Base-by-base conservation (phyloP, 2,113 vertebrate species). In the Catagonus wagneri region DNA sequence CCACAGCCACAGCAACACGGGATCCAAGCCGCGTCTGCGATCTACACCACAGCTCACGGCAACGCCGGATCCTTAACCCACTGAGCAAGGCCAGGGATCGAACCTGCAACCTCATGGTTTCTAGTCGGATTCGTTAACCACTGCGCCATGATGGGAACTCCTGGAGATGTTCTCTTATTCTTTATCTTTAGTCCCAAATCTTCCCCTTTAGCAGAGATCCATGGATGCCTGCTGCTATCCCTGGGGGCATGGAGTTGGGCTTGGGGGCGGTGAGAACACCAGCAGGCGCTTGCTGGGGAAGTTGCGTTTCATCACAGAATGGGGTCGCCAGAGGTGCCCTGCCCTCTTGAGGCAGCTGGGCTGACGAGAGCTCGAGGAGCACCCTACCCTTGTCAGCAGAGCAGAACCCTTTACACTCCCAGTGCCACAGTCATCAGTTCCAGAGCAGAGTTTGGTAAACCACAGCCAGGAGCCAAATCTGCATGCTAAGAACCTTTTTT, bases 251-350 rank as follows among this genome's bases (percentile, higher is more conserved):
- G 36, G n/a, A 52, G 32, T 34, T 16, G 22, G 68, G 68, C 1
- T 0, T 4, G 7, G 16, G 16, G 29, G 1, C 4, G 34, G 20
- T 25, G 25, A 23, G 25, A 7, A 1, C 3, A 58, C 15, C 68
- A 12, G 19, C 0, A 0, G 44, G 9, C 50, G 2, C 32, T 0
- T 19, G 39, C 15, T 8, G 15, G 19, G 1, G 23, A 61, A 54
- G 56, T 3, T 6, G 17, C 27, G 17, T n/a, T 52, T 27, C 23
- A 36, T 36, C 29, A 0, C 11, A 58, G 29, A 56, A 2, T 25
- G 2, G 0, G n/a, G 29, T 20, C 7, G 0, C 10, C 36, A 0
- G 0, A 39, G 52, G 11, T 23, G 12, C 68, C 74, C 15, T 39
- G 19, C 17, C 25, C 29, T 39, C 7, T 0, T 1, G 17, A 71